Evolutionary conservation across 2,888 invertebrate genomes (phyloP).

Genomic region (Ischnus inquisitorius): DNA sequence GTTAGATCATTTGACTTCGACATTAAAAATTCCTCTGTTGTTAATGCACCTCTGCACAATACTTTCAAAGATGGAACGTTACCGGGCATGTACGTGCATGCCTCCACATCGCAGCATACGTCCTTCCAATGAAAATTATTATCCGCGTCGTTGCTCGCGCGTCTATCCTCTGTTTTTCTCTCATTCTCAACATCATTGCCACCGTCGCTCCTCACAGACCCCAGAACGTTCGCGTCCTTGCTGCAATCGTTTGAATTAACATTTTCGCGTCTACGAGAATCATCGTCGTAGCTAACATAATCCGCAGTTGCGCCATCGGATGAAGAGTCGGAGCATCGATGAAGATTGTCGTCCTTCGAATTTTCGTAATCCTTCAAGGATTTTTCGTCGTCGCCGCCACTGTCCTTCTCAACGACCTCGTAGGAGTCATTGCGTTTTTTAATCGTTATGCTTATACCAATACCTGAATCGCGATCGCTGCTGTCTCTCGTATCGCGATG

Average conservation of each 20-base stretch:
- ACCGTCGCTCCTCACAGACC: constrained; percentile 70
- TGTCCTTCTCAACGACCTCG: constrained; percentile 80
- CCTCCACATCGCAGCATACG: not conserved
- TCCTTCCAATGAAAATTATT: constrained; percentile 11
- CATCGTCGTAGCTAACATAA: constrained; percentile 28
- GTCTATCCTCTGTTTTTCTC: constrained; percentile 65
- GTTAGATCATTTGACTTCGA: not conserved
- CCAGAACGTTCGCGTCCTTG: constrained; percentile 16
- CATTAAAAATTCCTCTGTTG: not conserved
- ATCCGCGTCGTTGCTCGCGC: constrained; percentile 13
- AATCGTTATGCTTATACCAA: constrained; percentile 82
- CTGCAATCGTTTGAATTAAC: constrained; percentile 43
- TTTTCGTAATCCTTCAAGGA: constrained; percentile 65
- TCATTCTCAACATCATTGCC: constrained; percentile 79
- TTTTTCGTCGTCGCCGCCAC: constrained; percentile 72
- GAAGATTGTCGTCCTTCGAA: constrained; percentile 64
- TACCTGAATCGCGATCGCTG: constrained; percentile 79
- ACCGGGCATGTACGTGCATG: constrained; percentile 37
- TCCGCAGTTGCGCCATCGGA: constrained; percentile 65
- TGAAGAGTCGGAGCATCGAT: constrained; percentile 55
- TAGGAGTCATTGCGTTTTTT: constrained; percentile 83
- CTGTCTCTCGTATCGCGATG: constrained; percentile 68
- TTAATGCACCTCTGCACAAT: constrained; percentile 52
- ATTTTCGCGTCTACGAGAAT: constrained; percentile 36
- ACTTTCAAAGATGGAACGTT: constrained; percentile 59